phyloP scores from a whole-genome alignment of 2,888 invertebrate genomes.

The Gibbula magus region DNA sequence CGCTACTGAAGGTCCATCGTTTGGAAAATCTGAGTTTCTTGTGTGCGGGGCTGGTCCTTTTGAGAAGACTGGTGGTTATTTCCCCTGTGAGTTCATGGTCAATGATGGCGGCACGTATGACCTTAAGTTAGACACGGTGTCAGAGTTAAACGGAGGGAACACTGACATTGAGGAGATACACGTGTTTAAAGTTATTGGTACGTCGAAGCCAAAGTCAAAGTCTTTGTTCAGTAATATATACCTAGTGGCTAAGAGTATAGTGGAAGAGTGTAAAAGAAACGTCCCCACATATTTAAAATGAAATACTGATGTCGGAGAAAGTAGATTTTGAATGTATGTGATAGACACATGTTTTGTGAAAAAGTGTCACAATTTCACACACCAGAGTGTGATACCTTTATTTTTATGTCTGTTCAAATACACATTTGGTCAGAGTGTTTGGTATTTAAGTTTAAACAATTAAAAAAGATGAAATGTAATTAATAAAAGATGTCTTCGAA shows the following conservation, averaged over 20 bases:
- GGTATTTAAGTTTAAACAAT: too few species aligned
- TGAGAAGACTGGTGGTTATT: not conserved
- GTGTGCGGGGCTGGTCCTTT: not conserved
- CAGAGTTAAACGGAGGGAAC: not conserved
- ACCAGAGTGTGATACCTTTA: too few species aligned
- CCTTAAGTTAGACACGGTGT: not conserved
- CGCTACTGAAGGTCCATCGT: slow-evolving; percentile 28
- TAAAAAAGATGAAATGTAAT: too few species aligned
- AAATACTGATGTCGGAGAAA: too few species aligned
- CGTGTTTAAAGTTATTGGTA: not conserved
- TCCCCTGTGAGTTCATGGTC: not conserved
- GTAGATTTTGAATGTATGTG: too few species aligned
- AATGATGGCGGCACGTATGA: not conserved
- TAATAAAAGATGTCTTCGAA: too few species aligned
- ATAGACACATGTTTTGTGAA: too few species aligned
- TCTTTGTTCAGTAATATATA: too few species aligned
- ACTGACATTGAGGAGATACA: not conserved
- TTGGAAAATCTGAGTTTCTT: slow-evolving; percentile 23
- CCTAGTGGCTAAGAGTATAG: too few species aligned
- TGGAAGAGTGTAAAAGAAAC: too few species aligned
- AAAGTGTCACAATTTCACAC: not conserved
- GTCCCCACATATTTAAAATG: too few species aligned
- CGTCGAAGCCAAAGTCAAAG: not conserved
- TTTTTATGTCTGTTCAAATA: too few species aligned
- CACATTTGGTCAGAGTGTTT: not conserved